Base-by-base conservation (phyloP, 2,888 invertebrate genomes). In the Pollenia angustigena region DNA sequence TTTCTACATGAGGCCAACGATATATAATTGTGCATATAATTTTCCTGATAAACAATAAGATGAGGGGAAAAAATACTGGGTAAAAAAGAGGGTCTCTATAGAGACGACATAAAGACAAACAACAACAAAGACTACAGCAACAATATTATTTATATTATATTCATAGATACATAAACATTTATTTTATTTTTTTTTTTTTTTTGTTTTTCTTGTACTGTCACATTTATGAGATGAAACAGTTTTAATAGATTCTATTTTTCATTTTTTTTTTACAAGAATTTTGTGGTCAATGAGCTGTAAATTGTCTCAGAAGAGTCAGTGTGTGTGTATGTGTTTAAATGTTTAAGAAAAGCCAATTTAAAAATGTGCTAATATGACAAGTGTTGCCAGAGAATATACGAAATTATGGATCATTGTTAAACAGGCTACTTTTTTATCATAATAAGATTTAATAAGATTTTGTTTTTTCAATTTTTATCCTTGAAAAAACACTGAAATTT, bases 261-360 rank as follows among this genome's bases (percentile, higher is more conserved):
- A n/a, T 66, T 46, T n/a, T 72, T 68, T 50, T 72, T 72, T 71
- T 23, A 44, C 44, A 82, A 75, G 52, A 78, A 74, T 74, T 72
- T 76, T 85, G 81, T 85, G 85, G 81, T 85, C 85, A 85, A 81
- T 85, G 85, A 78, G 81, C 81, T 81, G 78, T 78, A 81, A 85
- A 80, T 80, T 71, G 80, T 71, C 12, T 50, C 46, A 46, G n/a
- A 44, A 60, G 58, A 48, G 11, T 16, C 14, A 52, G n/a, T 60
- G 11, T 32, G 42, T 44, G 50, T 50, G 3, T 52, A 8, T 44
- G 18, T 44, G n/a, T 56, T 18, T 9, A 16, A 16, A 23, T 23
- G 23, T 8, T 11, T 10, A 6, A 52, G 14, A 71, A 12, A n/a
- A 23, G 42, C 18, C 48, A 58, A 66, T 68, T 76, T 64, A 1